These are phyloP conservation scores for Chelmon rostratus DNA, from an alignment of 2,797 vertebrate species.

Conservation along the genomic window DNA sequence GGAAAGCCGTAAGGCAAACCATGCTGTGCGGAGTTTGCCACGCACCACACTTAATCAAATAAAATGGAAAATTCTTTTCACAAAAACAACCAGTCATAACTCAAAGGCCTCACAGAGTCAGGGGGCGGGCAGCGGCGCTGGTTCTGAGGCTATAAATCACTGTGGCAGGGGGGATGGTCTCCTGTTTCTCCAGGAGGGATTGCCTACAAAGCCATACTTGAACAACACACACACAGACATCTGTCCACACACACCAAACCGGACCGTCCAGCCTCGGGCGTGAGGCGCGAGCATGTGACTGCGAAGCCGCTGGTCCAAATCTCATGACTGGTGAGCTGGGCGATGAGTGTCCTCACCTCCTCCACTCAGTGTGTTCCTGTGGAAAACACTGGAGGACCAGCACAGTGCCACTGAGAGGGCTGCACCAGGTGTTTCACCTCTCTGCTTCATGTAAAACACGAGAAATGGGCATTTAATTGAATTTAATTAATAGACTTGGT, in stretches of 20 bases:
- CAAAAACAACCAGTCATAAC: constrained; percentile 64
- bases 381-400: neutral
- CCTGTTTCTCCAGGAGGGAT: constrained; percentile 30
- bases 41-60: constrained; percentile 72
- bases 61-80: constrained; percentile 67
- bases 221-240: constrained; percentile 24
- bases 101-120: constrained; percentile 57
- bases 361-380: neutral
- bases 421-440: constrained; percentile 2
- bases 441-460: neutral
- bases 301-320: constrained; percentile 6
- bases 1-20: constrained; percentile 47
- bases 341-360: constrained; percentile 2
- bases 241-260: neutral
- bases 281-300: neutral
- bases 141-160: constrained; percentile 66
- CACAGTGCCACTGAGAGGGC: neutral
- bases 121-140: constrained; percentile 21
- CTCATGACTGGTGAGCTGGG: constrained; percentile 18
- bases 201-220: constrained; percentile 38
- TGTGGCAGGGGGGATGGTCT: constrained; percentile 30
- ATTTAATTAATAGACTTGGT: neutral
- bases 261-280: neutral
- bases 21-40: constrained; percentile 31
- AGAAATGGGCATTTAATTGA: too few species aligned